phyloP scores from a whole-genome alignment of 2,888 invertebrate species.

The Dastarcus helophoroides region DNA sequence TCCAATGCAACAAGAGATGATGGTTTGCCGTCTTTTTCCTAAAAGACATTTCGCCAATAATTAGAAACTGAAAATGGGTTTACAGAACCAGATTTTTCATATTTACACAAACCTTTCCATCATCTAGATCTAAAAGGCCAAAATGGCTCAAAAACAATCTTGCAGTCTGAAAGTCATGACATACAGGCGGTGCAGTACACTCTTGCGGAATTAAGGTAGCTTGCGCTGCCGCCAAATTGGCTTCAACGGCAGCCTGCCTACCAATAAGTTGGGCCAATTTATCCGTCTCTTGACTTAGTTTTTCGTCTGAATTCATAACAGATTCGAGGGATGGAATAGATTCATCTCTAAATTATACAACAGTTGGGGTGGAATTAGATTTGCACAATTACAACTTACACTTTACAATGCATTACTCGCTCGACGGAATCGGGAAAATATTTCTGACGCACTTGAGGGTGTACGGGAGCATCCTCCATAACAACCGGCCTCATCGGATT shows the following conservation, averaged over 20 bases:
- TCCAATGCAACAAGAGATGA: conserved; percentile 64
- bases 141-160: conserved; percentile 91
- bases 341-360: conserved; percentile 52
- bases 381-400: conserved; percentile 44
- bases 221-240: conserved; percentile 23
- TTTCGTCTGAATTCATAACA: conserved; percentile 48
- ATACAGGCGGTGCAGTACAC: conserved; percentile 67
- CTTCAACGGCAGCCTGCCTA: conserved; percentile 47
- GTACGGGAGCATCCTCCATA: conserved; percentile 56
- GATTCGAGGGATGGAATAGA: conserved; percentile 83
- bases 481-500: conserved; percentile 64
- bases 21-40: conserved; percentile 31
- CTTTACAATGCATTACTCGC: conserved; percentile 66
- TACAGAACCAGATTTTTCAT: too few relatives aligned
- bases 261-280: conserved; percentile 62
- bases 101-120: conserved; percentile 22
- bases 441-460: conserved; percentile 57
- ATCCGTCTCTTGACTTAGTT: conserved; percentile 41
- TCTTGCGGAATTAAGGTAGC: conserved; percentile 41
- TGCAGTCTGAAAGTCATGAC: conserved; percentile 91
- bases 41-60: too few relatives aligned
- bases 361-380: background rate
- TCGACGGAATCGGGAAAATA: conserved; percentile 74
- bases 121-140: conserved; percentile 67
- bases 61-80: too few relatives aligned